phyloP scores from a whole-genome alignment of 1,140 invertebrate species.

The Coelopa frigida region DNA sequence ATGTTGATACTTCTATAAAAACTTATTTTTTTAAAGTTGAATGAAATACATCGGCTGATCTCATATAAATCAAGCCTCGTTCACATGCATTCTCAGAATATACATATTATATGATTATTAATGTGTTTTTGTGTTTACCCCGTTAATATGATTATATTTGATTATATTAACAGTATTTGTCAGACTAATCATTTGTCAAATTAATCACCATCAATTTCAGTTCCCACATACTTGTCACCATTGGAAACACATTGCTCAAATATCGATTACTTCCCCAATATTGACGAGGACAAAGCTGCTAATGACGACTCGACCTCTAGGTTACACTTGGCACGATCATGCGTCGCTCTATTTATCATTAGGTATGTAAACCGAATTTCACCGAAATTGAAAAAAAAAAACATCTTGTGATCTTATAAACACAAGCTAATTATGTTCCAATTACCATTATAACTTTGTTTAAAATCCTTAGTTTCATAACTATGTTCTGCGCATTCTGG shows the following conservation, averaged over 20 bases:
- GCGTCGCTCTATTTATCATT: constrained; percentile 80
- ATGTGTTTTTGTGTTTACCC: neutral
- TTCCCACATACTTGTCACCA: constrained; percentile 82
- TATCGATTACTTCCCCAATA: constrained; percentile 74
- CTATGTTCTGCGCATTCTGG: constrained; percentile 87
- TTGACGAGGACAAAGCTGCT: constrained; percentile 37
- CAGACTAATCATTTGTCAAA: neutral
- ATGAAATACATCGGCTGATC: neutral
- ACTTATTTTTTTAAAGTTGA: no score
- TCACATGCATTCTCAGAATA: neutral
- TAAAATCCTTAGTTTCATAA: constrained; percentile 69
- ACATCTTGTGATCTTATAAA: no score
- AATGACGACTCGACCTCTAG: constrained; percentile 50
- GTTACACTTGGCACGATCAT: constrained; percentile 78
- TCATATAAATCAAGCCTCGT: neutral
- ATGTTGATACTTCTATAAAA: no score
- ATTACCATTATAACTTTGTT: neutral
- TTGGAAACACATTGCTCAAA: constrained; percentile 92
- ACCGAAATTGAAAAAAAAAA: neutral
- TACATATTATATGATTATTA: neutral
- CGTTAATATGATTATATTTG: neutral
- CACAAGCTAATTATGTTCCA: no score
- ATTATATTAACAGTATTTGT: neutral
- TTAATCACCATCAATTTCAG: constrained; percentile 66
- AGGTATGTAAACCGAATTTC: constrained; percentile 13